These are phyloP conservation scores for Stegodyphus mimosarum DNA, from an alignment of 1,140 invertebrate species.

Conservation along the genomic window DNA sequence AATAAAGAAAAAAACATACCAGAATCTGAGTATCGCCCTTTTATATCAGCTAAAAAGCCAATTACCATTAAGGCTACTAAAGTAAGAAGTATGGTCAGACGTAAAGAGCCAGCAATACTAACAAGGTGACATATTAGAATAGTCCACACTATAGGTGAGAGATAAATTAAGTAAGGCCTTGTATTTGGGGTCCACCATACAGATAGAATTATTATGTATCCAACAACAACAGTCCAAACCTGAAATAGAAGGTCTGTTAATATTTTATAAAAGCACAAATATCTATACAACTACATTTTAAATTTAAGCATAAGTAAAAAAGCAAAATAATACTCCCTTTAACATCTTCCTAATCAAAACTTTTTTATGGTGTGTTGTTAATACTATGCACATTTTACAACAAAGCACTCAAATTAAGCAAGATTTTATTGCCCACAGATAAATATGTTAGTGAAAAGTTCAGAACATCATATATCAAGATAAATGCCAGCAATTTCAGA, in stretches of 20 bases:
- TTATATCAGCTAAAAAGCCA: constrained; percentile 66
- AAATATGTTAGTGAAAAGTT: too few relatives aligned
- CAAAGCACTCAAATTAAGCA: too few relatives aligned
- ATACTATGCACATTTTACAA: too few relatives aligned
- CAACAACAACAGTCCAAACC: constrained; percentile 62
- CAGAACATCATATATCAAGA: too few relatives aligned
- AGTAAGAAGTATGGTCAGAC: constrained; percentile 69
- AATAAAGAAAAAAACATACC: constrained; percentile 15
- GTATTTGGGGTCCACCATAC: constrained; percentile 60
- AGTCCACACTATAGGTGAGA: constrained; percentile 68
- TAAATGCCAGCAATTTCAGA: too few relatives aligned
- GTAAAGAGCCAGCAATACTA: constrained; percentile 69
- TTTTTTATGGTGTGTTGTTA: too few relatives aligned
- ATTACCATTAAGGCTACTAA: constrained; percentile 68
- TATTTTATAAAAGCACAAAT: not conserved
- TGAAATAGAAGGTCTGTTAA: not conserved
- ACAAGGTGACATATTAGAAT: constrained; percentile 68
- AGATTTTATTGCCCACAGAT: too few relatives aligned
- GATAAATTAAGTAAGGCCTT: constrained; percentile 62
- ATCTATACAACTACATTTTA: not conserved
- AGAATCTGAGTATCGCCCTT: constrained; percentile 46
- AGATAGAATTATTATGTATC: constrained; percentile 61
- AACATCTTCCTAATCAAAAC: too few relatives aligned
- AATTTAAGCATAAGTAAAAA: too few relatives aligned
- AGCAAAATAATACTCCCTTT: too few relatives aligned